Conservation (phyloP, 2,113 vertebrate genomes). For the Acanthochromis polyacanthus region DNA sequence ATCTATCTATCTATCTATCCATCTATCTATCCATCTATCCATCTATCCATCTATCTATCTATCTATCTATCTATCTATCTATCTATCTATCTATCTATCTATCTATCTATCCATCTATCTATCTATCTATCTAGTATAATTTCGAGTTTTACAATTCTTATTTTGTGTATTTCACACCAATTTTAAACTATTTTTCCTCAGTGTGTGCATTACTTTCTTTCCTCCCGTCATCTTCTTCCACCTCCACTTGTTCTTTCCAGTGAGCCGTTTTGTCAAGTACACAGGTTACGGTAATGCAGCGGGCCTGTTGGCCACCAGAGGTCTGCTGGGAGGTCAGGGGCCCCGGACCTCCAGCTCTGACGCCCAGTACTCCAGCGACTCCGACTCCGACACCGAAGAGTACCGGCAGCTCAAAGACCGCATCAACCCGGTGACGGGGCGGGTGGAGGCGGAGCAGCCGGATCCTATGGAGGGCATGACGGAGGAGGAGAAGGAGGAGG, state of each 20-base stretch:
- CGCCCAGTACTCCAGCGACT: constrained; percentile 84
- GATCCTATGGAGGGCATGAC: constrained; percentile 88
- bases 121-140: too few species aligned
- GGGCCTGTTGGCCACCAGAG: constrained; percentile 84
- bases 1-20: too few species aligned
- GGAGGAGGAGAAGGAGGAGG: constrained; percentile 87
- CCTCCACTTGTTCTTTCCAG: constrained; percentile 52
- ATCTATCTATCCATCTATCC: too few species aligned
- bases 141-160: too few species aligned
- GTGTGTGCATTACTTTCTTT: too few species aligned
- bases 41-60: too few species aligned
- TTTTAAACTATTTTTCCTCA: too few species aligned
- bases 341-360: constrained; percentile 10
- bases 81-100: too few species aligned
- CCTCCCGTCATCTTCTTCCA: too few species aligned
- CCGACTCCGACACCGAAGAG: constrained; percentile 88
- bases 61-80: too few species aligned
- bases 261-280: constrained; percentile 88
- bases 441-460: constrained; percentile 83
- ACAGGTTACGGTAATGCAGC: constrained; percentile 88
- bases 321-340: constrained; percentile 76
- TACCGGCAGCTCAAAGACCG: constrained; percentile 82
- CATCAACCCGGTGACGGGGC: constrained; percentile 86
- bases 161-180: too few species aligned
- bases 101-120: too few species aligned